Evolutionary conservation across 1,140 invertebrate genomes (phyloP).

Genomic region (Chelonus insularis): DNA sequence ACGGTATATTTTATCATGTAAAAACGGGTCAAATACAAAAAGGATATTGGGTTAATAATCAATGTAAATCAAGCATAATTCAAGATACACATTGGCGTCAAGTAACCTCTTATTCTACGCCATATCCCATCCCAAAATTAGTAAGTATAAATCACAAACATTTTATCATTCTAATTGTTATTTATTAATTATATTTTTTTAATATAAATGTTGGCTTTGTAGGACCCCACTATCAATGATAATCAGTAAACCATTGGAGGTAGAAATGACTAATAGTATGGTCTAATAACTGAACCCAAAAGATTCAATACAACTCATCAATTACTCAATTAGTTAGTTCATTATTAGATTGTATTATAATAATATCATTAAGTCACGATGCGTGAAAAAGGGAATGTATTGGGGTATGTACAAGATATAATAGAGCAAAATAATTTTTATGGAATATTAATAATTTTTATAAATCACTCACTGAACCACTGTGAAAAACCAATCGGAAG

Average conservation of each 20-base stretch:
- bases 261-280: too few species aligned
- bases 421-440: not conserved
- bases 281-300: too few species aligned
- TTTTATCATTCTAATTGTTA: not conserved
- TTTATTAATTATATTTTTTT: slow-evolving; percentile 12
- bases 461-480: not conserved
- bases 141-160: slow-evolving; percentile 44
- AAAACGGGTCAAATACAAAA: slow-evolving; percentile 65
- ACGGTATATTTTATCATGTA: slow-evolving; percentile 65
- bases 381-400: slow-evolving; percentile 5
- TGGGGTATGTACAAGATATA: not conserved
- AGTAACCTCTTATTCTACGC: slow-evolving; percentile 57
- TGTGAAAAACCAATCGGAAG: not conserved
- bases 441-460: not conserved
- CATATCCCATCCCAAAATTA: slow-evolving; percentile 59
- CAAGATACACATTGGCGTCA: slow-evolving; percentile 63
- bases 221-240: too few species aligned
- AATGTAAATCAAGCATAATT: slow-evolving; percentile 60
- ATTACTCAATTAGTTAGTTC: not conserved
- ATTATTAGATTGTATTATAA: not conserved
- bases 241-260: too few species aligned
- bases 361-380: not conserved
- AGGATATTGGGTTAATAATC: slow-evolving; percentile 62
- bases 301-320: not conserved
- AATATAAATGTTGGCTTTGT: too few species aligned